A percentile compares a stretch with the other conserved stretches of the same genome.
phyloP scores from a whole-genome alignment of 53 echinoderm and acorn worm genomes.

The Apostichopus leukothele region DNA sequence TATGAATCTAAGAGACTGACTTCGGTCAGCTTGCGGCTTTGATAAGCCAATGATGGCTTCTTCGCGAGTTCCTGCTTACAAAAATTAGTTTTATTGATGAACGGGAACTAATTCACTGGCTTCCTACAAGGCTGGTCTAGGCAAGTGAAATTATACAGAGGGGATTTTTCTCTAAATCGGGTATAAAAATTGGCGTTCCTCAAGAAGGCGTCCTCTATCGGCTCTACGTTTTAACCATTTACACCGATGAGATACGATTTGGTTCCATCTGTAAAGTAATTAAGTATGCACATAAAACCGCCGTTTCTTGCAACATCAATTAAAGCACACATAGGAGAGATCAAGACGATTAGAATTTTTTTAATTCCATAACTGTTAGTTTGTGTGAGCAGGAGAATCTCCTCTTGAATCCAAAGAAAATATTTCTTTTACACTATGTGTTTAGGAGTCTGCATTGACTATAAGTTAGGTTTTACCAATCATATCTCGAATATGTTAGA shows the following conservation, averaged over 20 bases:
- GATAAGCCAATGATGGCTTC: too few relatives aligned
- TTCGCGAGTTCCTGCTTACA: too few relatives aligned
- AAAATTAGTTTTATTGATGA: too few relatives aligned
- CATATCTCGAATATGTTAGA: background rate
- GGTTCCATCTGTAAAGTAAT: background rate
- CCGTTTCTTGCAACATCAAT: conserved; percentile 33
- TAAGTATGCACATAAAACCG: background rate
- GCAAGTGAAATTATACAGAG: too few relatives aligned
- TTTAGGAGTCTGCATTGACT: conserved; percentile 14
- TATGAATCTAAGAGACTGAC: too few relatives aligned
- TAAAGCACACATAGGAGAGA: background rate
- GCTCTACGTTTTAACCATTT: conserved; percentile 15
- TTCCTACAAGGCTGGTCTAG: too few relatives aligned
- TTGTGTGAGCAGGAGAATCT: background rate
- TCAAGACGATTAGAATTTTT: background rate
- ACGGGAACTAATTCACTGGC: too few relatives aligned
- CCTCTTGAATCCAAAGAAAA: conserved; percentile 16
- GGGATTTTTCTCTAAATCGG: background rate
- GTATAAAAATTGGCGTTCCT: background rate
- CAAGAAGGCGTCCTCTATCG: background rate
- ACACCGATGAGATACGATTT: background rate
- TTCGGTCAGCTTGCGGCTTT: too few relatives aligned
- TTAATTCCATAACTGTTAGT: background rate
- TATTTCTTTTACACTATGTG: background rate
- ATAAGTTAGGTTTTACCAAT: conserved; percentile 4